Percentiles rank a stretch among this genome's conserved stretches.
Evolutionary conservation across 2,888 invertebrate species (phyloP).

Genomic region (Mythimna ferrago): DNA sequence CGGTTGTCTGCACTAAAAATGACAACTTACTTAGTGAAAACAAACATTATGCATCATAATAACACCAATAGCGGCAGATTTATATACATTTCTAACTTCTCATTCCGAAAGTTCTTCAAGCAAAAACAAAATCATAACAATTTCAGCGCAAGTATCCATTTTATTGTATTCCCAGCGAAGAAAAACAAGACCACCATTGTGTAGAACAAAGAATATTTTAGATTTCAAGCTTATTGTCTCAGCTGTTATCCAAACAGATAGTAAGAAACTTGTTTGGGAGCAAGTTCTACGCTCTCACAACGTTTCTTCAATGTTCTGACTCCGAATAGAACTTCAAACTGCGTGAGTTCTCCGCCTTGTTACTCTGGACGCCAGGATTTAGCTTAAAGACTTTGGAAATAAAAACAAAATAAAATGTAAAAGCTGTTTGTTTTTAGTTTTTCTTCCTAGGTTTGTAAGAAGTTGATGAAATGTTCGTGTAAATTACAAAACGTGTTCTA

Average conservation of each 20-base stretch:
- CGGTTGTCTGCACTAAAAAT: too few species aligned
- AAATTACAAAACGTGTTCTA: neutral
- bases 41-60: neutral
- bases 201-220: conserved; percentile 47
- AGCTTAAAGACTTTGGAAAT: conserved; percentile 48
- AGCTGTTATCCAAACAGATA: conserved; percentile 61
- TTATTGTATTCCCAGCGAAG: conserved; percentile 17
- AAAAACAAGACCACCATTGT: conserved; percentile 30
- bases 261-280: conserved; percentile 33
- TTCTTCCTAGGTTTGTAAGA: conserved; percentile 5
- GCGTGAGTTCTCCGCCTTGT: conserved; percentile 34
- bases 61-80: neutral
- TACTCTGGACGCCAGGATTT: conserved; percentile 31
- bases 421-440: conserved; percentile 42
- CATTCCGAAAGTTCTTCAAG: conserved; percentile 6
- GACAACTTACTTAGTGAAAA: too few species aligned
- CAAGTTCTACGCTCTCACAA: conserved; percentile 52
- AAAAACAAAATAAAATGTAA: conserved; percentile 33
- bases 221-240: conserved; percentile 60
- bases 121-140: conserved; percentile 28
- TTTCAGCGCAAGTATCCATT: conserved; percentile 15
- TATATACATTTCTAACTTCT: neutral
- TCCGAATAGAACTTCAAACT: conserved; percentile 45
- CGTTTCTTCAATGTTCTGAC: conserved; percentile 44
- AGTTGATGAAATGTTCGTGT: conserved; percentile 20